These are phyloP conservation scores for Pristionchus arcanus DNA, from an alignment of 2,888 invertebrate species.

Conservation along the genomic window DNA sequence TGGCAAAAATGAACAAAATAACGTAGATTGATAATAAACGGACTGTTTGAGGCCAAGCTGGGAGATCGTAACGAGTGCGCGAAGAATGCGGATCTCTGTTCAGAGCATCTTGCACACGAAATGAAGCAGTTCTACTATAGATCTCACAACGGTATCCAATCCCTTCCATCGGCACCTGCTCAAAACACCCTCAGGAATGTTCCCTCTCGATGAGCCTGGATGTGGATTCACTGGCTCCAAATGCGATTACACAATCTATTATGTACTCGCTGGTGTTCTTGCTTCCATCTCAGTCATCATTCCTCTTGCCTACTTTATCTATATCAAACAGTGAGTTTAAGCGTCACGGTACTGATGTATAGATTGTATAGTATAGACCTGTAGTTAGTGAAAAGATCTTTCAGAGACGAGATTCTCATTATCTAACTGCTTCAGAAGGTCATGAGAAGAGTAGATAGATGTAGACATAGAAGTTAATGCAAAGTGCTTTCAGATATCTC, in stretches of 20 bases:
- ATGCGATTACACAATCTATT: conserved; percentile 75
- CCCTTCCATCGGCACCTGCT: no score
- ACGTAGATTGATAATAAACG: no score
- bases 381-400: neutral
- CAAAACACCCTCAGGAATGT: conserved; percentile 4
- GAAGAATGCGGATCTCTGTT: conserved; percentile 71
- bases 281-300: conserved; percentile 65
- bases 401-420: no score
- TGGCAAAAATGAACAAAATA: no score
- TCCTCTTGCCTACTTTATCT: conserved; percentile 75
- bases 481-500: no score
- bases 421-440: no score
- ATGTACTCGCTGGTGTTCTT: conserved; percentile 65
- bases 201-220: conserved; percentile 73
- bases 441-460: no score
- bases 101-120: conserved; percentile 78
- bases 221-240: conserved; percentile 74
- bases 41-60: conserved; percentile 65
- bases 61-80: conserved; percentile 72
- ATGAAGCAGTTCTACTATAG: conserved; percentile 73
- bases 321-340: conserved; percentile 73
- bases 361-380: neutral
- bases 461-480: no score
- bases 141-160: conserved; percentile 70
- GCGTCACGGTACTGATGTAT: neutral